Conservation (phyloP, 23 tunicate species). For the Ciona savignyi region DNA sequence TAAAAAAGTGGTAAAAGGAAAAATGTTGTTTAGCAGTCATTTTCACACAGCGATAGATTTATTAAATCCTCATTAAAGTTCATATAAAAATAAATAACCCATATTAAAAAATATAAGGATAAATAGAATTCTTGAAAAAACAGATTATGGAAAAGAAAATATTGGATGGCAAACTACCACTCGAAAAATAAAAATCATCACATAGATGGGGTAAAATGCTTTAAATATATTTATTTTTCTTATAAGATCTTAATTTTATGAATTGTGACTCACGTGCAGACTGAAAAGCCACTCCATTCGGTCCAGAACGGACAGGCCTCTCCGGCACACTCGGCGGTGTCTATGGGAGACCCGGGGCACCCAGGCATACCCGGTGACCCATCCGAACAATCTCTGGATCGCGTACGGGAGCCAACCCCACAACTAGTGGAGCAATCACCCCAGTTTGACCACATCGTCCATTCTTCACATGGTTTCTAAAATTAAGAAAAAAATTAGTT, state of each 20-base stretch:
- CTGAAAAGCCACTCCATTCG: conserved; percentile 38
- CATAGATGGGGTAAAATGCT: too few relatives aligned
- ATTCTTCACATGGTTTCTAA: conserved; percentile 30
- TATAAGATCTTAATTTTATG: too few relatives aligned
- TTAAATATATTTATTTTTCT: too few relatives aligned
- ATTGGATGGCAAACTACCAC: neutral
- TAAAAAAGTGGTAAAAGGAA: too few relatives aligned
- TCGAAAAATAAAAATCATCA: neutral
- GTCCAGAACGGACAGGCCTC: conserved; percentile 28
- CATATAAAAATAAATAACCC: too few relatives aligned
- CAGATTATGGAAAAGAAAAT: neutral
- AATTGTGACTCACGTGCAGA: conserved; percentile 13
- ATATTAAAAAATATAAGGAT: too few relatives aligned
- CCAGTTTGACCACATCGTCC: conserved; percentile 57
- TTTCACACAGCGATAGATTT: too few relatives aligned
- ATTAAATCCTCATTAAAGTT: too few relatives aligned
- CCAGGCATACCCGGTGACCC: conserved; percentile 43
- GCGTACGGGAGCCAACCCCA: conserved; percentile 20
- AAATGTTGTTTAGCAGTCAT: too few relatives aligned
- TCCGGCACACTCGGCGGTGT: conserved; percentile 8
- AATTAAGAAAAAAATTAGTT: too few relatives aligned
- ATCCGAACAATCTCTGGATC: conserved; percentile 35
- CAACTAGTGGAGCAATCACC: conserved; percentile 44
- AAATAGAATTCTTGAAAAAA: too few relatives aligned
- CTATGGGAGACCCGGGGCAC: conserved; percentile 31